These are phyloP conservation scores for Periparus ater DNA, from an alignment of 2,797 vertebrate species.

Conservation along the genomic window DNA sequence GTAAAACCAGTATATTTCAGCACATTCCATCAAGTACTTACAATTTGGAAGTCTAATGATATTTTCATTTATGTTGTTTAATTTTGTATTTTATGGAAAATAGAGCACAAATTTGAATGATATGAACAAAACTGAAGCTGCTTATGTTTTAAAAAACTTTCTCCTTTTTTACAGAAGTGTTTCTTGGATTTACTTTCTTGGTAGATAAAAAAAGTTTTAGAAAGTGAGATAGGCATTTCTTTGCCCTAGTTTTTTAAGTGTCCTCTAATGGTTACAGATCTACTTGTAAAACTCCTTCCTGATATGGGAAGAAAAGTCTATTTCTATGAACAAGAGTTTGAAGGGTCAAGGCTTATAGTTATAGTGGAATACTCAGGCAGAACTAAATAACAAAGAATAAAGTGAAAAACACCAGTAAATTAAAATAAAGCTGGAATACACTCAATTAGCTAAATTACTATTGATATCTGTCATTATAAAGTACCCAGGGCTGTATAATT, in stretches of 20 bases:
- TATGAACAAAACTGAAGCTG: slow-evolving; percentile 32
- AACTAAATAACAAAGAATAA: slow-evolving; percentile 61
- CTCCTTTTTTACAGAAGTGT: neutral
- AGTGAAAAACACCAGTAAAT: slow-evolving; percentile 67
- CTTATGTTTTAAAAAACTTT: neutral
- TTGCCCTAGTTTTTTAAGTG: slow-evolving; percentile 57
- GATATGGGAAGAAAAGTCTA: neutral
- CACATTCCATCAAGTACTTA: neutral
- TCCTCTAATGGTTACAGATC: slow-evolving; percentile 24
- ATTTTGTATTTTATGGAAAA: neutral
- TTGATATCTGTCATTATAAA: slow-evolving; percentile 73
- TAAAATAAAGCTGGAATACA: slow-evolving; percentile 72
- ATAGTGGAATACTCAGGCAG: slow-evolving; percentile 56
- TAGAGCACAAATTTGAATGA: slow-evolving; percentile 48
- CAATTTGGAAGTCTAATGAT: neutral
- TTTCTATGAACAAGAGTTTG: neutral
- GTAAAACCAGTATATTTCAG: neutral
- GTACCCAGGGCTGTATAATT: slow-evolving; percentile 71
- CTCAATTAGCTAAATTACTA: slow-evolving; percentile 75
- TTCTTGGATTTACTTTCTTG: slow-evolving; percentile 42
- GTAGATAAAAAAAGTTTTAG: slow-evolving; percentile 54
- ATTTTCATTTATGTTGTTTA: neutral
- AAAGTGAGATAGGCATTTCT: slow-evolving; percentile 50
- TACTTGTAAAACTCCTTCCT: slow-evolving; percentile 13
- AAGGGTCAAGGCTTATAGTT: slow-evolving; percentile 48